phyloP scores from a whole-genome alignment of 2,797 vertebrate species.

The Florisuga fusca region DNA sequence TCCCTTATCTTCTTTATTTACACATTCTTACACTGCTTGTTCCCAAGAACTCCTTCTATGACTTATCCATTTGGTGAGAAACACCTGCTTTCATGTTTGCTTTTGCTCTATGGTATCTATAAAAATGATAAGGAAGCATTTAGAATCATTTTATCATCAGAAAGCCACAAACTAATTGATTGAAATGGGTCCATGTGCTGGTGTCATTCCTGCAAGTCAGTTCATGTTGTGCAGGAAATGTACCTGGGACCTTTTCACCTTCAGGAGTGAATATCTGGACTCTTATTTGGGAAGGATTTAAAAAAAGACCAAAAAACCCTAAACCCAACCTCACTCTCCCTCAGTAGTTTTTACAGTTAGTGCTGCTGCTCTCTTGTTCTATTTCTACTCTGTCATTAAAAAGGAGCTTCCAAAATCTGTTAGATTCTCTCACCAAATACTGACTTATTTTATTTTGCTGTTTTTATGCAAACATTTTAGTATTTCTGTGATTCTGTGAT shows the following conservation, averaged over 20 bases:
- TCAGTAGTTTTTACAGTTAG: background rate
- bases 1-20: background rate
- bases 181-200: background rate
- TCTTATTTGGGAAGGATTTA: background rate
- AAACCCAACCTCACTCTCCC: background rate
- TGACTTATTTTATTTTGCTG: background rate
- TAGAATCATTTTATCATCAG: background rate
- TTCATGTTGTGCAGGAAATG: background rate
- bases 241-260: background rate
- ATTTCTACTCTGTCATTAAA: background rate
- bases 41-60: background rate
- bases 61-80: background rate
- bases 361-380: background rate
- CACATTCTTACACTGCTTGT: background rate
- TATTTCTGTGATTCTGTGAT: background rate
- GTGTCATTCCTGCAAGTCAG: background rate
- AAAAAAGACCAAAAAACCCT: background rate
- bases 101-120: background rate
- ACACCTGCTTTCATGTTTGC: background rate
- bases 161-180: background rate
- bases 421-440: background rate
- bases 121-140: background rate
- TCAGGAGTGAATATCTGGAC: background rate
- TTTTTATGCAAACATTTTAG: background rate
- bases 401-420: background rate